phyloP scores from a whole-genome alignment of 1,140 invertebrate genomes.

The Antheraea mylitta region DNA sequence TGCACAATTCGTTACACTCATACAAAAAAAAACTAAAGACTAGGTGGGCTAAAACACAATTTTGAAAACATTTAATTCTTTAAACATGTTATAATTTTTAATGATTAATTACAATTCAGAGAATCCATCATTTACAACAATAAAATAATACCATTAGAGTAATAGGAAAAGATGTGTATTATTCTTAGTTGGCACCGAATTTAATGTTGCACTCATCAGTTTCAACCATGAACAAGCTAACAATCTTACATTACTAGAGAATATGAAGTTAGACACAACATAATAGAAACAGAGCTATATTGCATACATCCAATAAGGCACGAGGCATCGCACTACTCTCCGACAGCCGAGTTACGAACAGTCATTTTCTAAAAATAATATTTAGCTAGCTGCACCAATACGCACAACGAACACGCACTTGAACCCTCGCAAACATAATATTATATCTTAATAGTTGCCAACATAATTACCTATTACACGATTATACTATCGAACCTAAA shows the following conservation, averaged over 20 bases:
- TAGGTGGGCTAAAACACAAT: constrained; percentile 73
- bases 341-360: constrained; percentile 11
- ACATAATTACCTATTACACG: constrained; percentile 59
- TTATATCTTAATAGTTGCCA: constrained; percentile 68
- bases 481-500: constrained; percentile 64
- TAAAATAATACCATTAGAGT: constrained; percentile 22
- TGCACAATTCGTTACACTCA: constrained; percentile 53
- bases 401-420: constrained; percentile 31
- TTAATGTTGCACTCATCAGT: background rate
- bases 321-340: constrained; percentile 7
- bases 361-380: constrained; percentile 12
- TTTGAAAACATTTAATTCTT: constrained; percentile 43
- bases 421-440: constrained; percentile 45
- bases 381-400: constrained; percentile 49
- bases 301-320: constrained; percentile 19
- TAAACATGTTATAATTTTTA: background rate
- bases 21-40: constrained; percentile 65
- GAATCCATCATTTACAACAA: constrained; percentile 9
- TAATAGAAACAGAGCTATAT: background rate
- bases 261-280: background rate
- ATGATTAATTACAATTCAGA: constrained; percentile 3
- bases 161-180: constrained; percentile 20
- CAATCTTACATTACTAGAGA: background rate
- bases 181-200: constrained; percentile 34
- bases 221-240: background rate